phyloP scores from a whole-genome alignment of 1,140 invertebrate species.

The Trachymyrmex cornetzi region DNA sequence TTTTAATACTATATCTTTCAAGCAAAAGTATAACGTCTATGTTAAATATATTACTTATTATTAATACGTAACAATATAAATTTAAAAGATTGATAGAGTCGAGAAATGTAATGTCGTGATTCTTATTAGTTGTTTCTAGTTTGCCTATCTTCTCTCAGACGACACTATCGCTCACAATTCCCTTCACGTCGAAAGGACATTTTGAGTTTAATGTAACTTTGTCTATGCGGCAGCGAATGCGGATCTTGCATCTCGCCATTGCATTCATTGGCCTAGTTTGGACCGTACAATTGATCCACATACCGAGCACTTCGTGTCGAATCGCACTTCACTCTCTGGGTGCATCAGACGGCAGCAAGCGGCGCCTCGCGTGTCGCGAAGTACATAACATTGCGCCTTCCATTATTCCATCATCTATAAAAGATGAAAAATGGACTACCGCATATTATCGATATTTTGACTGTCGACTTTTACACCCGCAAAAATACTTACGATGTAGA shows the following conservation, averaged over 20 bases:
- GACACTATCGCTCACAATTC: neutral
- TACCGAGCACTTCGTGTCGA: constrained; percentile 46
- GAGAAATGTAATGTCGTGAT: constrained; percentile 1
- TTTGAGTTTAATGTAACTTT: constrained; percentile 20
- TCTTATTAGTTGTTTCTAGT: neutral
- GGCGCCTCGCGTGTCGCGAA: constrained; percentile 24
- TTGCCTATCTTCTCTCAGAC: neutral
- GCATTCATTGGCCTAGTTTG: constrained; percentile 67
- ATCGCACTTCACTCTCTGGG: constrained; percentile 34
- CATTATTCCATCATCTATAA: constrained; percentile 25
- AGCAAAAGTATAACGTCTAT: neutral
- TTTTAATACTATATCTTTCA: neutral
- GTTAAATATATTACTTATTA: neutral
- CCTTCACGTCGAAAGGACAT: neutral
- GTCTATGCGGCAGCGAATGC: constrained; percentile 8
- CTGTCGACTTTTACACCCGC: constrained; percentile 32
- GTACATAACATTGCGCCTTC: constrained; percentile 13
- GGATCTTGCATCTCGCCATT: constrained; percentile 36
- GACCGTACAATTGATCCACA: constrained; percentile 68
- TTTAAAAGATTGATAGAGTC: neutral
- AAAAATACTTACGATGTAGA: constrained; percentile 47
- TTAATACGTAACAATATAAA: neutral
- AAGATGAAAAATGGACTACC: constrained; percentile 52
- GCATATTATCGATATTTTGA: constrained; percentile 46
- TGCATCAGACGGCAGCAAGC: neutral